Conservation (phyloP, 2,888 invertebrate species). For the Plagodis dolabraria region DNA sequence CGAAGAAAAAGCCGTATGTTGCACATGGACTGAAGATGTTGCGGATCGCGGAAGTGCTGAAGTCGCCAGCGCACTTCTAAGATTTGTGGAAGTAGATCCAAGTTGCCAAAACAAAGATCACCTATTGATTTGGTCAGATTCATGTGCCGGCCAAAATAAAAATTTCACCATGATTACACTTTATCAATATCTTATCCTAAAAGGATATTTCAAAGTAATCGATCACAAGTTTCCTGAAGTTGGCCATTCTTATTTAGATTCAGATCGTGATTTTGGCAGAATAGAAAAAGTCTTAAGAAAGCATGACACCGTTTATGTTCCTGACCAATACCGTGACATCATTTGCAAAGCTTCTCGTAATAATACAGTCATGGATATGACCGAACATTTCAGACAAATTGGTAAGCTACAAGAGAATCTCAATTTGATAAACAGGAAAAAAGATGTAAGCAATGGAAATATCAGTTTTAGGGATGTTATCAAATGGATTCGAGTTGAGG, state of each 20-base stretch:
- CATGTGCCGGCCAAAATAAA: slow-evolving; percentile 36
- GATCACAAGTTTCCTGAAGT: slow-evolving; percentile 54
- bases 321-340: neutral
- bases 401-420: slow-evolving; percentile 22
- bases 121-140: slow-evolving; percentile 35
- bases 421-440: slow-evolving; percentile 31
- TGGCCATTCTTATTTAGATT: slow-evolving; percentile 50
- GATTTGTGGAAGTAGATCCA: too few species aligned
- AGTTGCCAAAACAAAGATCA: slow-evolving; percentile 18
- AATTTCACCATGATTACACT: slow-evolving; percentile 31
- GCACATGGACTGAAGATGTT: slow-evolving; percentile 35
- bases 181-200: slow-evolving; percentile 33
- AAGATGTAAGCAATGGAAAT: neutral
- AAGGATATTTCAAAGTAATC: slow-evolving; percentile 43
- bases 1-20: slow-evolving; percentile 32
- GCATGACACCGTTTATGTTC: slow-evolving; percentile 39
- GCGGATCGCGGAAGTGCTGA: slow-evolving; percentile 25
- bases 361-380: slow-evolving; percentile 2
- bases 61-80: slow-evolving; percentile 24
- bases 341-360: slow-evolving; percentile 4
- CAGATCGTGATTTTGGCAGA: slow-evolving; percentile 50
- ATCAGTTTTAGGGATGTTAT: neutral
- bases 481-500: slow-evolving; percentile 7
- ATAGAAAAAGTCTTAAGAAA: slow-evolving; percentile 48
- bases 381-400: slow-evolving; percentile 7